Percentiles rank a stretch among this genome's conserved stretches.
Evolutionary conservation across 2,113 vertebrate genomes (phyloP).

Genomic region (Athene noctua): DNA sequence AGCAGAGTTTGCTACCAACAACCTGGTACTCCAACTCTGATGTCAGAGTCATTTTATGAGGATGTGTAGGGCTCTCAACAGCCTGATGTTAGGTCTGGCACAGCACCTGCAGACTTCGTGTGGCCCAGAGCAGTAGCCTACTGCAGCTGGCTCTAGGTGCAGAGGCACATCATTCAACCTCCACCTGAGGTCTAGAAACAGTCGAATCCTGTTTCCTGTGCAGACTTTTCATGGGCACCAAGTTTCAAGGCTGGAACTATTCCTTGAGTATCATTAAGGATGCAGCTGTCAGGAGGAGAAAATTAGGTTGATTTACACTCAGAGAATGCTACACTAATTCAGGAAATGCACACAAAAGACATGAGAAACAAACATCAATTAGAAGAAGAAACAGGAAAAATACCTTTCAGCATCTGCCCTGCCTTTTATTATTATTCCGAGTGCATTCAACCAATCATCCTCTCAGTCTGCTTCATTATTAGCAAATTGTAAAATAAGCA

Average conservation of each 20-base stretch:
- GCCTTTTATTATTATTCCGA: constrained; percentile 42
- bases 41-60: not conserved
- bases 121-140: not conserved
- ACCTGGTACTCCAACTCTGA: not conserved
- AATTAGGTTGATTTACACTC: constrained; percentile 26
- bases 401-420: constrained; percentile 14
- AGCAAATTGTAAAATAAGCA: constrained; percentile 32
- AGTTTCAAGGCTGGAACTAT: not conserved
- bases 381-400: constrained; percentile 25
- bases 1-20: not conserved
- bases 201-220: not conserved
- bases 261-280: not conserved
- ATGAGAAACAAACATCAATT: constrained; percentile 47
- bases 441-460: constrained; percentile 29
- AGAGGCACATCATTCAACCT: fast-evolving
- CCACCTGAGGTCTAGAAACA: not conserved
- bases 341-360: constrained; percentile 43
- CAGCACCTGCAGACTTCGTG: not conserved
- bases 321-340: constrained; percentile 28
- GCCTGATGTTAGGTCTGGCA: not conserved
- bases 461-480: constrained; percentile 24
- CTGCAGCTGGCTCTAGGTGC: too few relatives aligned
- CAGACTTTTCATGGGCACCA: fast-evolving
- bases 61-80: not conserved
- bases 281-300: constrained; percentile 23